phyloP scores from a whole-genome alignment of 2,888 invertebrate genomes.

The Plemyria rubiginata region DNA sequence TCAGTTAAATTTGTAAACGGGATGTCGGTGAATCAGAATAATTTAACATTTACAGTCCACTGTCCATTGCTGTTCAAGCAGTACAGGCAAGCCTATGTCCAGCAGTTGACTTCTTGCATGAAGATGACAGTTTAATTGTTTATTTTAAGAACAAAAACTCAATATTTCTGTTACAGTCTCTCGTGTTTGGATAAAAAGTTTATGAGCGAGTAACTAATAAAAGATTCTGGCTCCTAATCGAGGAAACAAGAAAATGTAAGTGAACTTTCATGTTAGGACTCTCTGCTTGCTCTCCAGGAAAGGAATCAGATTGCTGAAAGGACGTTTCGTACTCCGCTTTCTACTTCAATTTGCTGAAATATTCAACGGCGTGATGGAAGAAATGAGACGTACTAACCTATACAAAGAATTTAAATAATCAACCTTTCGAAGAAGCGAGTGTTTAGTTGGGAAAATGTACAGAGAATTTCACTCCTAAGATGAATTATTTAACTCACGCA shows the following conservation, averaged over 20 bases:
- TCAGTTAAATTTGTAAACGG: no score
- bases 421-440: constrained; percentile 8
- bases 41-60: no score
- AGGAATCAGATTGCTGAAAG: not conserved
- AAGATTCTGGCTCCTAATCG: not conserved
- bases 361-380: constrained; percentile 17
- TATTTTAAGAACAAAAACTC: no score
- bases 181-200: not conserved
- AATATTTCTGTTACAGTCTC: not conserved
- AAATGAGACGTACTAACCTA: constrained; percentile 1
- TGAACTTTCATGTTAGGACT: constrained; percentile 10
- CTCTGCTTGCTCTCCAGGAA: not conserved
- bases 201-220: not conserved
- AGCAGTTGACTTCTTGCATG: no score
- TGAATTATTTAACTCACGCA: constrained; percentile 21
- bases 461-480: constrained; percentile 7
- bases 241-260: constrained; percentile 3
- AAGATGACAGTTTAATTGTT: no score
- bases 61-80: no score
- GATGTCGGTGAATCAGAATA: no score
- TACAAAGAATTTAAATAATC: constrained; percentile 1
- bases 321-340: constrained; percentile 1
- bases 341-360: constrained; percentile 24
- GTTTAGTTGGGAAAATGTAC: constrained; percentile 22
- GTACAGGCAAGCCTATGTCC: no score